phyloP scores from a whole-genome alignment of 1,140 invertebrate species.

The Mya arenaria region DNA sequence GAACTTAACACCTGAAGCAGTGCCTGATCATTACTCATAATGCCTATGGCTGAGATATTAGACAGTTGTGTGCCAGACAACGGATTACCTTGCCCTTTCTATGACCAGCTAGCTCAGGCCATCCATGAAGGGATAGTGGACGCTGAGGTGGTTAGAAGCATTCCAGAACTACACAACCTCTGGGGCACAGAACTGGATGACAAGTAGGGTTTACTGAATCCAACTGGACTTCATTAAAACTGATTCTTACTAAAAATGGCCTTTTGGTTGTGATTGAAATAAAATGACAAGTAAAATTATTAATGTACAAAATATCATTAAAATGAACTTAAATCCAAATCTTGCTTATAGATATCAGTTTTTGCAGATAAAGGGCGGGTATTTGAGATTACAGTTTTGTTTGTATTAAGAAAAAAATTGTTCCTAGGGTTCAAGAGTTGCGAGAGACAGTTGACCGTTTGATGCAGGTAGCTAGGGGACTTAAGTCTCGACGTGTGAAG shows the following conservation, averaged over 20 bases:
- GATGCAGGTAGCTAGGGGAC: slow-evolving; percentile 69
- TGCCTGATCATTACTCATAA: too few species aligned
- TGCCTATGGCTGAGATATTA: too few species aligned
- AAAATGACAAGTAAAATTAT: too few species aligned
- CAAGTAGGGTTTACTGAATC: too few species aligned
- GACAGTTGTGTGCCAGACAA: too few species aligned
- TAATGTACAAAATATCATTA: too few species aligned
- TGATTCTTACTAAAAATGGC: too few species aligned
- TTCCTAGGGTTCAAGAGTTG: slow-evolving; percentile 71
- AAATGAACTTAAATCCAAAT: not conserved
- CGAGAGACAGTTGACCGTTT: slow-evolving; percentile 68
- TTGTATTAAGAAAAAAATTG: not conserved
- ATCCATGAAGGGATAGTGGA: slow-evolving; percentile 71
- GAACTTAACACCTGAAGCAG: too few species aligned
- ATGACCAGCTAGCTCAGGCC: slow-evolving; percentile 78
- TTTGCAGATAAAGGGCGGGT: not conserved
- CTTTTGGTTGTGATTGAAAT: too few species aligned
- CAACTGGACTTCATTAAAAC: too few species aligned
- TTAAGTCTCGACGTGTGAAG: slow-evolving; percentile 71
- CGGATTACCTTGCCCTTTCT: too few species aligned
- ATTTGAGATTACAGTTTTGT: not conserved
- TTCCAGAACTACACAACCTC: slow-evolving; percentile 74
- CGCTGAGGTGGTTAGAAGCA: slow-evolving; percentile 70
- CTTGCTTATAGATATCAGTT: not conserved
- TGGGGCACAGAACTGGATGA: slow-evolving; percentile 44